Evolutionary conservation across 2,888 invertebrate genomes (phyloP).

Genomic region (Peribatodes rhomboidaria): DNA sequence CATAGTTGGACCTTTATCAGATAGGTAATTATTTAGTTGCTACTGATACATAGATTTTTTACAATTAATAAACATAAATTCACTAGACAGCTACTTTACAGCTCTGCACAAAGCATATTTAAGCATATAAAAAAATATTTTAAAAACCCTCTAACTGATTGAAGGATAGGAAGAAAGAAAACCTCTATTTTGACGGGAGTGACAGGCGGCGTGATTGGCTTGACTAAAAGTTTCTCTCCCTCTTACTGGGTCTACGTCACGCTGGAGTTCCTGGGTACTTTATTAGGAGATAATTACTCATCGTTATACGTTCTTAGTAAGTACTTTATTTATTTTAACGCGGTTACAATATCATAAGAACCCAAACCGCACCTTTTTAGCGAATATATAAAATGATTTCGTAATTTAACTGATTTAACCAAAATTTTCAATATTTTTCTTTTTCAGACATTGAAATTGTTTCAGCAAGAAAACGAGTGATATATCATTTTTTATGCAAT

Average conservation of each 20-base stretch:
- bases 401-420: no score
- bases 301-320: constrained; percentile 71
- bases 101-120: background rate
- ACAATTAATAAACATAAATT: background rate
- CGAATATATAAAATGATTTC: no score
- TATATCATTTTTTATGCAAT: constrained; percentile 61
- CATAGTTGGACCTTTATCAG: constrained; percentile 89
- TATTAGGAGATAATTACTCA: constrained; percentile 73
- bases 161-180: constrained; percentile 72
- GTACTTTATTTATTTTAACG: no score
- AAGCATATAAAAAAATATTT: background rate
- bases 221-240: constrained; percentile 65
- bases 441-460: constrained; percentile 74
- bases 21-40: constrained; percentile 79
- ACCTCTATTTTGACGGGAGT: constrained; percentile 65
- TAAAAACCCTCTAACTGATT: background rate
- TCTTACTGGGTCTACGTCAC: constrained; percentile 73
- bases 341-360: no score
- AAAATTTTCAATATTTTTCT: constrained; percentile 4
- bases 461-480: constrained; percentile 65
- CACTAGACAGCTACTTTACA: background rate
- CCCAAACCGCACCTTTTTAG: no score
- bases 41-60: background rate
- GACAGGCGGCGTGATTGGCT: constrained; percentile 66
- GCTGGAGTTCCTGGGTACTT: constrained; percentile 71